These are phyloP conservation scores for Polyodon spathula DNA, from an alignment of 2,113 vertebrate genomes.

Conservation along the genomic window DNA sequence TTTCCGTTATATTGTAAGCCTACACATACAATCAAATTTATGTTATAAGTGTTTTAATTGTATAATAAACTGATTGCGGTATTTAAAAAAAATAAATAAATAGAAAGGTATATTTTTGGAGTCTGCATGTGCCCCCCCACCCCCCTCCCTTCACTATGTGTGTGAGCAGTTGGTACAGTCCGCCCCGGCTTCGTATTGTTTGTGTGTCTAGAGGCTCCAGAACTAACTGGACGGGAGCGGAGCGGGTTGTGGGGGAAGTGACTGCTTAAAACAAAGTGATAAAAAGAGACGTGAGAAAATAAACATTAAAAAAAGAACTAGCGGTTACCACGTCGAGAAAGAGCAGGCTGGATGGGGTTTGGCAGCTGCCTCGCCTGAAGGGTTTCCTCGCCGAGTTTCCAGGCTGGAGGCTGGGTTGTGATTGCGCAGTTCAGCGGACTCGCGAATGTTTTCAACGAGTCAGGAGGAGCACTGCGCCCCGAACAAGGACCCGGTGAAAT, in stretches of 20 bases:
- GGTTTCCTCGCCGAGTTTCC: conserved; percentile 20
- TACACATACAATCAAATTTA: too few relatives aligned
- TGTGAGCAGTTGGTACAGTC: conserved; percentile 46
- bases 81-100: too few relatives aligned
- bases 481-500: conserved; percentile 85
- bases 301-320: neutral
- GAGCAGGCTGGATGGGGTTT: conserved; percentile 32
- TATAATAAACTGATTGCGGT: too few relatives aligned
- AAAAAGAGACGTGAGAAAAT: conserved; percentile 1
- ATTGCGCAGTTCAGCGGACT: conserved; percentile 39
- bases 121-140: neutral
- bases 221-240: conserved; percentile 44
- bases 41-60: too few relatives aligned
- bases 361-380: conserved; percentile 31
- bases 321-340: conserved; percentile 8
- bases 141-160: conserved; percentile 44
- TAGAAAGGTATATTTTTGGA: too few relatives aligned
- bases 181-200: conserved; percentile 51
- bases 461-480: conserved; percentile 84
- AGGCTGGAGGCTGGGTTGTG: conserved; percentile 17
- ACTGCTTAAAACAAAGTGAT: conserved; percentile 33
- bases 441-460: conserved; percentile 85
- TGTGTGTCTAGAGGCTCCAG: conserved; percentile 47
- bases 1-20: too few relatives aligned
- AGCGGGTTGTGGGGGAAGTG: conserved; percentile 23